Conservation (phyloP, 2,797 vertebrate species). For the Eutrigla gurnardus region DNA sequence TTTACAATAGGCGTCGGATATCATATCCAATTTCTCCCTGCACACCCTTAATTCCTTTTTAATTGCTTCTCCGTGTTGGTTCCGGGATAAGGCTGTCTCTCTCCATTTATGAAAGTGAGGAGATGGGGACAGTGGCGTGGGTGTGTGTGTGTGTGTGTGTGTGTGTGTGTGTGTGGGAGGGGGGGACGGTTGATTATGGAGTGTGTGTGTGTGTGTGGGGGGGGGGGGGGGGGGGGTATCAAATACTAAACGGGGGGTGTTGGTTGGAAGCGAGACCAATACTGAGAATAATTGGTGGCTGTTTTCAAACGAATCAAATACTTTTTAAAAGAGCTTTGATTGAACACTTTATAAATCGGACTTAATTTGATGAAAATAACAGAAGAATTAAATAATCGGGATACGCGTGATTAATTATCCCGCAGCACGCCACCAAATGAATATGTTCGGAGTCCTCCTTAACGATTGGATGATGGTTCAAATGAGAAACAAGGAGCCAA, state of each 20-base stretch:
- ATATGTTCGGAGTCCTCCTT: conserved; percentile 24
- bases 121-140: conserved; percentile 65
- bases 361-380: conserved; percentile 62
- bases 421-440: conserved; percentile 23
- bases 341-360: conserved; percentile 59
- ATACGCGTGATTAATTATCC: conserved; percentile 62
- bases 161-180: conserved; percentile 16
- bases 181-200: conserved; percentile 32
- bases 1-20: conserved; percentile 81
- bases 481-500: conserved; percentile 40
- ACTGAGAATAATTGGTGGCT: conserved; percentile 59
- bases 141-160: conserved; percentile 26
- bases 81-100: conserved; percentile 81
- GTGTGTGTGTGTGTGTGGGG: conserved; percentile 19
- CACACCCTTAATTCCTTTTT: conserved; percentile 84
- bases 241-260: conserved; percentile 34
- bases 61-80: conserved; percentile 82
- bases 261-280: conserved; percentile 40
- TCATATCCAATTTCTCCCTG: conserved; percentile 84
- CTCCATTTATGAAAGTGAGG: conserved; percentile 79
- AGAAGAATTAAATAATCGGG: conserved; percentile 59
- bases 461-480: conserved; percentile 32
- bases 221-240: neutral
- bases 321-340: conserved; percentile 63
- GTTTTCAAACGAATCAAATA: conserved; percentile 68